phyloP scores from a whole-genome alignment of 2,113 vertebrate genomes.

The Cyprinus carpio region DNA sequence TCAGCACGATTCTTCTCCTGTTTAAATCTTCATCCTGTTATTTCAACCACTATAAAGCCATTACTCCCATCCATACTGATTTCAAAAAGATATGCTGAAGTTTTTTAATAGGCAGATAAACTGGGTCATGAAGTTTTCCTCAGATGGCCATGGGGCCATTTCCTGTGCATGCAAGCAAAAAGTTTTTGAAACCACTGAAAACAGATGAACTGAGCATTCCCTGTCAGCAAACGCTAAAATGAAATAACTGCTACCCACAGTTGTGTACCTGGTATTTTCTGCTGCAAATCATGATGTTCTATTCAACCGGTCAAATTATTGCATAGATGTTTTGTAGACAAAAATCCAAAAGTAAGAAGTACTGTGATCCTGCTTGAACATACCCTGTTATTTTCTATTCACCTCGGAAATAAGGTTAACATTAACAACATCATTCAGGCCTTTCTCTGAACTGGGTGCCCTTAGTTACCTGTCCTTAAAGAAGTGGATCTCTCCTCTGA shows the following conservation, averaged over 20 bases:
- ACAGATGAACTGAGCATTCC: neutral
- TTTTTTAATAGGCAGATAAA: conserved; percentile 36
- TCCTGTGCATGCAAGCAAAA: conserved; percentile 13
- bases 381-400: neutral
- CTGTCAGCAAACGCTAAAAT: conserved; percentile 6
- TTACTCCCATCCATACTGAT: neutral
- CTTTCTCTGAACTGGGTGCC: neutral
- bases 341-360: neutral
- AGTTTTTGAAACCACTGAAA: conserved; percentile 25
- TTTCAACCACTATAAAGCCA: neutral
- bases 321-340: neutral
- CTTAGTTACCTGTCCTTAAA: conserved; percentile 91
- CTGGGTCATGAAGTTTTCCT: conserved; percentile 11
- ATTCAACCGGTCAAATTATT: neutral
- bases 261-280: neutral
- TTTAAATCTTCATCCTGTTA: conserved; percentile 15
- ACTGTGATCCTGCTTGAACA: neutral
- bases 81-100: conserved; percentile 20
- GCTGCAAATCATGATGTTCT: neutral
- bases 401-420: neutral
- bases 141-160: conserved; percentile 11
- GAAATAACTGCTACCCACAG: conserved; percentile 6
- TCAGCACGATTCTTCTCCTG: conserved; percentile 3
- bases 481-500: conserved; percentile 95
- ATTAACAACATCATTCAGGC: neutral